Conservation (phyloP, 2,113 vertebrate genomes). For the Cathartes aura region DNA sequence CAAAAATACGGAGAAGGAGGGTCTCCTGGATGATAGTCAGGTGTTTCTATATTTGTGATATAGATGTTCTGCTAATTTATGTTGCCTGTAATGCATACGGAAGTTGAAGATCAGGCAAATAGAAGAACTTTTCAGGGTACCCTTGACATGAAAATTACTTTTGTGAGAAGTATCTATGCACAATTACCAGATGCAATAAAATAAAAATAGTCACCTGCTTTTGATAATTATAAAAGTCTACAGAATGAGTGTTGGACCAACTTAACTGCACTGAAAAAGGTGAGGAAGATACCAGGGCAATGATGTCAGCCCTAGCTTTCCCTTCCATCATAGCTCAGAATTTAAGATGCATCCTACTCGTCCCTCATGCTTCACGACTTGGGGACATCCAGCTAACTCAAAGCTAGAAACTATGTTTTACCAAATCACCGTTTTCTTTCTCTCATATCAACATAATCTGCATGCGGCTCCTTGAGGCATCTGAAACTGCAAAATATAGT, state of each 20-base stretch:
- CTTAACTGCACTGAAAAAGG: neutral
- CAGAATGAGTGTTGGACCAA: rapidly evolving
- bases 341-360: neutral
- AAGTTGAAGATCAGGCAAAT: neutral
- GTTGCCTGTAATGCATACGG: neutral
- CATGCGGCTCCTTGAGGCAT: neutral
- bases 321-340: neutral
- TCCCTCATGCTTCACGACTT: neutral
- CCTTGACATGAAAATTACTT: neutral
- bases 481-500: neutral
- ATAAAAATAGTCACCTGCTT: neutral
- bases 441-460: neutral
- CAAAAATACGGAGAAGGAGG: neutral
- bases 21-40: neutral
- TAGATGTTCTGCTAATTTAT: neutral
- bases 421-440: neutral
- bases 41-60: neutral
- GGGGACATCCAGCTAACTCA: neutral
- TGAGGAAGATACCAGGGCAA: neutral
- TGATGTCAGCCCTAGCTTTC: neutral
- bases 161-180: neutral
- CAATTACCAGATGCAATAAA: neutral
- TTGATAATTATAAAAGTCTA: neutral
- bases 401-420: neutral
- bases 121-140: neutral